Evolutionary conservation across 1,140 invertebrate genomes (phyloP).

Genomic region (Ostrea denselamellosa): DNA sequence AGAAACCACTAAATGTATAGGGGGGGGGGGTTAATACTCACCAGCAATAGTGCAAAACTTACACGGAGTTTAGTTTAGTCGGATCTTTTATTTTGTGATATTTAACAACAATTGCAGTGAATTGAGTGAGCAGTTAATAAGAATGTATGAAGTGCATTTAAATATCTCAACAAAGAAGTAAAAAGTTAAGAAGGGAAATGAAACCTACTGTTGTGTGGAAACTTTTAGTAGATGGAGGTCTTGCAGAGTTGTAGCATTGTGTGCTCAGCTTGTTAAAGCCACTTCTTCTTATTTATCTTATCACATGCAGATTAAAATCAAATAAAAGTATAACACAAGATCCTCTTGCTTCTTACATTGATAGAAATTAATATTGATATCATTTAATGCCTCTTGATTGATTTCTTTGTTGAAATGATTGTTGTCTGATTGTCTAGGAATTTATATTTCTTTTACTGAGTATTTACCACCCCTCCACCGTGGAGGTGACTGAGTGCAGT

Average conservation of each 20-base stretch:
- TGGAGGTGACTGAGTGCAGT: not conserved
- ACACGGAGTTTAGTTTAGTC: not conserved
- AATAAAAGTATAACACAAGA: not conserved
- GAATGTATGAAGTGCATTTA: conserved; percentile 24
- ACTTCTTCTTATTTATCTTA: conserved; percentile 5
- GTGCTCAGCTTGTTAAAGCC: conserved; percentile 13
- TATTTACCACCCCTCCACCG: not conserved
- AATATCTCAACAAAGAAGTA: conserved; percentile 19
- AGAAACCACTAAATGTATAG: not conserved
- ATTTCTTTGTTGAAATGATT: conserved; percentile 4
- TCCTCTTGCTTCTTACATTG: conserved; percentile 4
- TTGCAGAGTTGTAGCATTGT: not conserved
- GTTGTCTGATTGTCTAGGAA: not conserved
- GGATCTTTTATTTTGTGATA: not conserved
- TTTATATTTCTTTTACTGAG: not conserved
- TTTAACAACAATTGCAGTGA: not conserved
- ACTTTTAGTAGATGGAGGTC: not conserved
- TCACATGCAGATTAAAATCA: conserved; percentile 6
- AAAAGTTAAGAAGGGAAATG: not conserved
- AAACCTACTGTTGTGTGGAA: not conserved
- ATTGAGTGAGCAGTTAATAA: not conserved
- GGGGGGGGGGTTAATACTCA: not conserved
- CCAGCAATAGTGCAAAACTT: not conserved
- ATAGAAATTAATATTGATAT: conserved; percentile 2
- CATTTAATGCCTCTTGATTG: conserved; percentile 2